Evolutionary conservation across 2,113 vertebrate species (phyloP).

Genomic region (Camelus dromedarius): DNA sequence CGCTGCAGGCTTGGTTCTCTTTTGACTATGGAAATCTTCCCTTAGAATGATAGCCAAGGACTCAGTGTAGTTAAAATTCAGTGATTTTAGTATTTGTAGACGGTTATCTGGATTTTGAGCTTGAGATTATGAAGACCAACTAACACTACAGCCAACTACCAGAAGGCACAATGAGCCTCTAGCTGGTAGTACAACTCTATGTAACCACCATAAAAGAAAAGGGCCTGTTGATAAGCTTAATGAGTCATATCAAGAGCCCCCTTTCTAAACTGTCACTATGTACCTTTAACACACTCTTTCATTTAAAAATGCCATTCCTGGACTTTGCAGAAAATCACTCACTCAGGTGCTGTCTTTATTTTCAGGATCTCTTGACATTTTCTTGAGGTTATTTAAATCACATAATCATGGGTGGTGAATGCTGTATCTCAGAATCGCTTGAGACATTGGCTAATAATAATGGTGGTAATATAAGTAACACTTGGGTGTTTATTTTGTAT

Average conservation of each 20-base stretch:
- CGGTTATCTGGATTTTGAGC: neutral
- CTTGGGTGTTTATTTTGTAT: neutral
- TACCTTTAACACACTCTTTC: neutral
- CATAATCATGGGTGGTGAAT: neutral
- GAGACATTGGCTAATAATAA: neutral
- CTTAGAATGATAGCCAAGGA: neutral
- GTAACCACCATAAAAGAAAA: neutral
- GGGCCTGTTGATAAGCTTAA: neutral
- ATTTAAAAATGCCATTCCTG: neutral
- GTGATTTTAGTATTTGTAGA: neutral
- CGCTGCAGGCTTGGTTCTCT: neutral
- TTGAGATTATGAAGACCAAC: neutral
- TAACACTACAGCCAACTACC: neutral
- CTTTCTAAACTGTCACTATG: neutral
- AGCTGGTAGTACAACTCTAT: neutral
- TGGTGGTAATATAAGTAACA: neutral
- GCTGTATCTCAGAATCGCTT: conserved; percentile 6
- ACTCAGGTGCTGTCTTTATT: conserved; percentile 35
- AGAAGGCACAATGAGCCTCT: neutral
- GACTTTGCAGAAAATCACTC: neutral
- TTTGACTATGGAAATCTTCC: neutral
- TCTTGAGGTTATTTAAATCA: conserved; percentile 51
- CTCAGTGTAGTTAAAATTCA: neutral
- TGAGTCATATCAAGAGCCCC: neutral
- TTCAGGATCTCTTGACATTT: conserved; percentile 24